These are phyloP conservation scores for Heliconius himera DNA, from an alignment of 1,140 invertebrate species.

Conservation along the genomic window DNA sequence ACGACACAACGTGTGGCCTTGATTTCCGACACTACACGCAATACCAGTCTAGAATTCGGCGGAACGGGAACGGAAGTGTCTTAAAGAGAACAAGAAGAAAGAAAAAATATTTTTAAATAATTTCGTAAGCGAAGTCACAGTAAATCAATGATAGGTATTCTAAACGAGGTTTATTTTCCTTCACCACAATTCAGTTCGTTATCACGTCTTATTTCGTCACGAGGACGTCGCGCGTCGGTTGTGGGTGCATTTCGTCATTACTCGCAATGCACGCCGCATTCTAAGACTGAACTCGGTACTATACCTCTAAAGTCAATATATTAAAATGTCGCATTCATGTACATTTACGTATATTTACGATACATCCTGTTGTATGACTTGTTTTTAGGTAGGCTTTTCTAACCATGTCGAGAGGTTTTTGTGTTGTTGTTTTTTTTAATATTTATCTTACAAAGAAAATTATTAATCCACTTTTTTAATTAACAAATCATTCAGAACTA, in stretches of 20 bases:
- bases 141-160: background rate
- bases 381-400: no score
- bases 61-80: no score
- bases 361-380: background rate
- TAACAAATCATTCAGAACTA: no score
- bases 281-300: constrained; percentile 13
- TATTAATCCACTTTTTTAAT: no score
- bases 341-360: background rate
- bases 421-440: no score
- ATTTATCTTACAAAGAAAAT: no score
- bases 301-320: background rate
- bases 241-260: constrained; percentile 23
- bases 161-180: constrained; percentile 17
- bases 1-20: no score
- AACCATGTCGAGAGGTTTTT: no score
- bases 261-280: constrained; percentile 18
- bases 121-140: background rate
- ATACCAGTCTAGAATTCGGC: no score
- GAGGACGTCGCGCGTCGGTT: constrained; percentile 13
- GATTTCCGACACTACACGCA: no score
- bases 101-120: background rate
- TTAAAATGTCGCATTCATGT: background rate
- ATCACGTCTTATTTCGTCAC: constrained; percentile 29
- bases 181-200: background rate
- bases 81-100: no score